phyloP scores from a whole-genome alignment of 2,113 vertebrate species.

The Amphiprion percula region DNA sequence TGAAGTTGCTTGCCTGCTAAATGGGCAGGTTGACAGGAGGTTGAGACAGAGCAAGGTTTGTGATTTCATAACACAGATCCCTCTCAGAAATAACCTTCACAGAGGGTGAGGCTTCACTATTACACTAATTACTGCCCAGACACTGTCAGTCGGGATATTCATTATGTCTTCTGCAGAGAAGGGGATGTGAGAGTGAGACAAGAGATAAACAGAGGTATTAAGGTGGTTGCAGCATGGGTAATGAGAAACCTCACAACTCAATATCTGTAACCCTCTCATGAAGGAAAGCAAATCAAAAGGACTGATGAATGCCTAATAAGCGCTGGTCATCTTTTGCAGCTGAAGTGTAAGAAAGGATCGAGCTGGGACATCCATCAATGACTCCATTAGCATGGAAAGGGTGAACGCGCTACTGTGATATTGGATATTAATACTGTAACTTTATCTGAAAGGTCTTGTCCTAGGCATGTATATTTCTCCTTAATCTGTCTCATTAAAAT shows the following conservation, averaged over 20 bases:
- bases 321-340: slow-evolving; percentile 27
- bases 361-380: slow-evolving; percentile 34
- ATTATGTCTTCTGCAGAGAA: slow-evolving; percentile 51
- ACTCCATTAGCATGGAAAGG: slow-evolving; percentile 49
- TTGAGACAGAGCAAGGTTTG: slow-evolving; percentile 11
- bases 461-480: slow-evolving; percentile 41
- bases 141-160: slow-evolving; percentile 42
- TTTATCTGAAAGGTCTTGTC: slow-evolving; percentile 33
- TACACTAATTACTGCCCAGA: slow-evolving; percentile 66
- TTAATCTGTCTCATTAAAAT: slow-evolving; percentile 59
- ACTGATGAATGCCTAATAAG: slow-evolving; percentile 25
- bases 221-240: slow-evolving; percentile 21
- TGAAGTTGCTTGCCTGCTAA: slow-evolving; percentile 15
- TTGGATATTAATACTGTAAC: slow-evolving; percentile 46
- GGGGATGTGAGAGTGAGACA: not conserved
- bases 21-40: slow-evolving; percentile 21
- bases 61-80: slow-evolving; percentile 41
- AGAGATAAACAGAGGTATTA: slow-evolving; percentile 13
- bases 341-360: not conserved
- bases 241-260: slow-evolving; percentile 48
- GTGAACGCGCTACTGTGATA: slow-evolving; percentile 37
- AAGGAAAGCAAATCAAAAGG: slow-evolving; percentile 40
- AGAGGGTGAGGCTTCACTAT: slow-evolving; percentile 38
- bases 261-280: slow-evolving; percentile 21
- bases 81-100: slow-evolving; percentile 66